Evolutionary conservation across 1,140 invertebrate species (phyloP), one percentile per base, ranked within the genome.

Genomic region (Dinoponera quadriceps): DNA sequence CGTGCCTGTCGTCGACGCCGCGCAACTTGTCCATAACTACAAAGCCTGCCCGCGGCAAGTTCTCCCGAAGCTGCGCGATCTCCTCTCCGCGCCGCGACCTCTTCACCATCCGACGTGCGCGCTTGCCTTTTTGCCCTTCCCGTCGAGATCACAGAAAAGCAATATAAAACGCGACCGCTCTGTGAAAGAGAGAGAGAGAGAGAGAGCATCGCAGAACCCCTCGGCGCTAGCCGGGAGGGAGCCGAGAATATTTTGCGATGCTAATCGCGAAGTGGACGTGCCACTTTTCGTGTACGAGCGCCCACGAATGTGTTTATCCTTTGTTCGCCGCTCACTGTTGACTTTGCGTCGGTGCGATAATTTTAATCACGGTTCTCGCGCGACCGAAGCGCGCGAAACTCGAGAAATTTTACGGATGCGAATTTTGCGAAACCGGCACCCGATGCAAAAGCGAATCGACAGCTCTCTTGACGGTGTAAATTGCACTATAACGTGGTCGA

Each of bases 21-120:
- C 57, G 69, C 88, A 89, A 90, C 88, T 90, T 91, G 83, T 89
- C 84, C 87, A 82, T 89, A 90, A 91, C 90, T 88, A 89, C 83
- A 90, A 91, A 90, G 85, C 69, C 38, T 75, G 84, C 87, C 86
- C 55, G 55, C 72, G 90, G 85, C 88, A 75, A 80, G 69, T 86
- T 90, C 69, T 60, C 38, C 74, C 69, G 66, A 82, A 82, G 78
- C 77, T 66, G 74, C 63, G 75, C 75, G 74, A 77, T 77, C 54
- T 38, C 62, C 59, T 83, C 71, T 85, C 48, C 68, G 68, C 80
- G 62, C 54, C 48, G 72, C 49, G 62, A 60, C 57, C 63, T 85
- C 75, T 87, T 65, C 49, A 75, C 73, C 44, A 60, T 49, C 44
- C 22, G 49, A 57, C 54, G 69, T n/a, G n/a, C 75, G 74, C 66